Evolutionary conservation across 2,888 invertebrate species (phyloP), one percentile per base, ranked within the genome.

Genomic region (Tineola bisselliella): DNA sequence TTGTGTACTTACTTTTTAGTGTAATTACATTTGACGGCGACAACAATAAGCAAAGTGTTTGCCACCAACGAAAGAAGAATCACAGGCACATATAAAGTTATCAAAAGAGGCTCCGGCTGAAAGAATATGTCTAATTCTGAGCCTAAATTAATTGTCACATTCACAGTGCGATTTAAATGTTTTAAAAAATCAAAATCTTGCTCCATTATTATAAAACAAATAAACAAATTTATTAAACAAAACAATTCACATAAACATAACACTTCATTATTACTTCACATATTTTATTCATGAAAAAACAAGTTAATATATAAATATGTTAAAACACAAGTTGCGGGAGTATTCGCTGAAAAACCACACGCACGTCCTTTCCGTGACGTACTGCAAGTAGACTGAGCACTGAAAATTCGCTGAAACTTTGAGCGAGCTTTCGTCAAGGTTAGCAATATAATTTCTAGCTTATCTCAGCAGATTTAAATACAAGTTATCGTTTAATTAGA

Each of bases 1-100:
- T 31, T 31, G 31, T n/a, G n/a, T 58, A 76, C 88, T 87, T 77
- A 91, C 92, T 90, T 92, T 69, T 91, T 88, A 69, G 91, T 90
- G 67, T 91, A 91, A 64, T 91, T 89, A 69, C 90, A 91, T 68
- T 91, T 91, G 63, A 91, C 88, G 60, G 92, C 91, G 0, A 92
- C 90, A 2, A 90, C 79, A 61, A 92, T 91, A 1, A 92, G 89
- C 10, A 92, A 76, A n/a, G 89, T 79, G 68, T 92, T 92, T 2
- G 91, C 90, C 8, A 89, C 75, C 17, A 91, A 73, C 0, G 92
- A 91, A 57, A 91, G 68, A 13, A 91, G 67, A 63, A 91, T 90
- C 3, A 91, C 84, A 0, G 90, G 90, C 62, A 91, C 87, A 66
- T 92, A 92, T 17, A 91, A 77, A 0, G 86, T 86, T 62, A 92